phyloP scores from a whole-genome alignment of 1,140 invertebrate genomes.

The Euwallacea similis region DNA sequence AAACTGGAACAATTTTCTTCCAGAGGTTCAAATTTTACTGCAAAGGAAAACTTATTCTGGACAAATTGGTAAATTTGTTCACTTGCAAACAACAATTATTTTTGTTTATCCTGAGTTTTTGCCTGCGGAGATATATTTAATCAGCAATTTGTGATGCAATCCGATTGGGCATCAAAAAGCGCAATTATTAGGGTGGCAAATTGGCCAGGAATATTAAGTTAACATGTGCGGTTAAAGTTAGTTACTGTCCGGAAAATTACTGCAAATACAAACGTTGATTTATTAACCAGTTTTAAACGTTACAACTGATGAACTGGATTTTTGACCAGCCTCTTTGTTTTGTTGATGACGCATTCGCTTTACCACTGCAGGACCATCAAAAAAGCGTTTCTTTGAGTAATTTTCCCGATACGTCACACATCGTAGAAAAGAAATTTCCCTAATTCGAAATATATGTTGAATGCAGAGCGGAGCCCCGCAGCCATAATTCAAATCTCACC shows the following conservation, averaged over 20 bases:
- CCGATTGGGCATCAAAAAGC: neutral
- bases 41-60: neutral
- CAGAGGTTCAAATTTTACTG: neutral
- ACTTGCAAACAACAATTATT: too few relatives aligned
- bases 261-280: conserved; percentile 6
- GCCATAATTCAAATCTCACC: conserved; percentile 6
- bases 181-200: neutral
- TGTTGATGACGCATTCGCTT: neutral
- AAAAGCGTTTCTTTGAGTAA: neutral
- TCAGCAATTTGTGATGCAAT: neutral
- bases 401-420: neutral
- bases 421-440: neutral
- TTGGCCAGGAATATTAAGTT: neutral
- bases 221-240: conserved; percentile 4
- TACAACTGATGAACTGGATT: neutral
- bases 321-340: neutral
- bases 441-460: conserved; percentile 4
- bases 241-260: neutral
- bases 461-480: neutral
- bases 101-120: neutral
- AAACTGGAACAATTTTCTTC: conserved; percentile 7
- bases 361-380: neutral
- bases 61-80: neutral
- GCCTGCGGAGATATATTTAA: neutral
- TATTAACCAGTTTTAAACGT: conserved; percentile 13